Evolutionary conservation across 2,113 vertebrate genomes (phyloP), one percentile per base, ranked within the genome.

Genomic region (Xyliphius kryptos): DNA sequence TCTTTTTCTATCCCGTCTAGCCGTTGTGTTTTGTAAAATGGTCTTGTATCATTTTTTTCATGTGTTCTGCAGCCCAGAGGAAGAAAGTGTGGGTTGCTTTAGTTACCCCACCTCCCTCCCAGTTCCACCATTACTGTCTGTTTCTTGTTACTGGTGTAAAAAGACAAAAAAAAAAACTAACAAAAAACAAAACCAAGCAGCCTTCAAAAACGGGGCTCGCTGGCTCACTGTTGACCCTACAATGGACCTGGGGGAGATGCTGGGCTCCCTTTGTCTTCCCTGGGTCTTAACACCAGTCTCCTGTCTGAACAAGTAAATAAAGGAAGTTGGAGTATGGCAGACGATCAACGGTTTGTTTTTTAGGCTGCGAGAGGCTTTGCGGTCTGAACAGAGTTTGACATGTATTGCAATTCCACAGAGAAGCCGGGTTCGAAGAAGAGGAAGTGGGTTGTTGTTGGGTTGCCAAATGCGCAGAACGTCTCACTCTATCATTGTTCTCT

Each of bases 101-200:
- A 52, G 66, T 56, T 56, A 63, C 64, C 51, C 68, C 74, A 13
- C n/a, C 6, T n/a, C 13, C 12, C 6, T n/a, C 13, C 53, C 50
- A 52, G 37, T 60, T 65, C 40, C 47, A 71, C 72, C 41, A 70
- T 75, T 69, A 71, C 72, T 70, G 85, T 87, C 86, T 88, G 87
- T 87, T 87, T 88, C 85, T 88, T 88, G 82, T 88, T 87, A 86
- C 85, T 80, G 73, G 75, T 80, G 75, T 84, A 56, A 80, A 78
- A 72, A 64, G 21, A 49, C 2, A 17, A 19, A 11, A 58, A 56
- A 21, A 17, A 9, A 12, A 6, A 13, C 36, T 15, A 56, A 41
- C 16, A 52, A 2, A 46, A 47, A 32, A 2, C 46, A 62, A 40
- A 20, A 19, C 43, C 48, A 11, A 55, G 41, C 20, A 66, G 71